Base-by-base conservation (phyloP, 2,888 invertebrate species). In the Xanthia icteritia region DNA sequence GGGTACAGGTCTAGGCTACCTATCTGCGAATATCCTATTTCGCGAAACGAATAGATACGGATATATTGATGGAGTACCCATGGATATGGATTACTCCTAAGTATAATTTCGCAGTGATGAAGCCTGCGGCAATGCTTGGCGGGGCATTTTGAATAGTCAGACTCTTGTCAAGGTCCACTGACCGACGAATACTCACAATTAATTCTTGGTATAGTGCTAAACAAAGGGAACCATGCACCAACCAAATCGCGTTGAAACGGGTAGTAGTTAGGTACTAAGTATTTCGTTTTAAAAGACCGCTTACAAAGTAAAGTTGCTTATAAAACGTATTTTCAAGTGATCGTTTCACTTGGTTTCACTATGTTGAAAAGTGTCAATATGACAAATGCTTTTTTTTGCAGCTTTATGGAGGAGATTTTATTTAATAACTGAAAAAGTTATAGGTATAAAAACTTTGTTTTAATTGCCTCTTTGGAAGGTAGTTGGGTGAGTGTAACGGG, bases 101-200 rank as follows among this genome's bases (percentile, higher is more conserved):
- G n/a, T n/a, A n/a, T n/a, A 20, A 48, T 48, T n/a, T 48, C 45
- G 15, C 17, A 27, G 17, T 31, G 17, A 13, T 23, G 45, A 31
- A 54, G 27, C 27, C 56, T 45, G 15, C 13, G n/a, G 54, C 1
- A 54, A 67, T 27, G 42, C 45, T 17, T 42, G n/a, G 27, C 9
- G 0, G 5, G 5, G 15, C 20, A 39, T 65, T 71, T 27, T 3
- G 20, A 27, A 27, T 17, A 42, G 1, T 5, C 17, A 71, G 20
- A 72, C 56, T 48, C 17, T 23, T 56, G 23, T 51, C 31, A 58
- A 65, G 5, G n/a, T 9, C 2, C 15, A 31, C 39, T 58, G n/a
- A 31, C 15, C 36, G 42, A 77, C 23, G 5, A 66, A 39, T 48
- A 65, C 77, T 56, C 60, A 51, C 58, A 58, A 36, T 64, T n/a